phyloP scores from a whole-genome alignment of 2,797 vertebrate genomes.

The Cygnus olor region DNA sequence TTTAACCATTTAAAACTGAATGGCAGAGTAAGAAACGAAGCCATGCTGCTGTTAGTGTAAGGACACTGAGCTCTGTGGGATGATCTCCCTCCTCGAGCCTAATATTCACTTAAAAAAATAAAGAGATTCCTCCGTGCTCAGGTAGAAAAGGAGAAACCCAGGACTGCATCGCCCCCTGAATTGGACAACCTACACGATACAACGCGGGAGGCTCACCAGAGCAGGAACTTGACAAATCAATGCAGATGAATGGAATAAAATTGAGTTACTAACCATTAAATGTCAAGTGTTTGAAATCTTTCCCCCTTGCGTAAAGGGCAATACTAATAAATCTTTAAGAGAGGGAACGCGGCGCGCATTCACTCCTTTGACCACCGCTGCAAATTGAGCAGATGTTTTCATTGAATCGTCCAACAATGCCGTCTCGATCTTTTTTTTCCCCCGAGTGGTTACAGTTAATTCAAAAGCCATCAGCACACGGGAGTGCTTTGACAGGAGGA shows the following conservation, averaged over 20 bases:
- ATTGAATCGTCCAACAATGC: not conserved
- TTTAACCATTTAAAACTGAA: not conserved
- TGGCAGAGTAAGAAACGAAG: not conserved
- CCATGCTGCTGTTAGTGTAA: not conserved
- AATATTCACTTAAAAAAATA: not conserved
- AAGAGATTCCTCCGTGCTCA: not conserved
- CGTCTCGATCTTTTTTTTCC: not conserved
- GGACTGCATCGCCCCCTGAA: not conserved
- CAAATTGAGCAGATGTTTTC: conserved; percentile 46
- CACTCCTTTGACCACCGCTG: not conserved
- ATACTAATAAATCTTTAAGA: conserved; percentile 68
- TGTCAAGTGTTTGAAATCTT: conserved; percentile 59
- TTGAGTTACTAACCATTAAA: conserved; percentile 69
- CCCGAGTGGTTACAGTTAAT: conserved; percentile 5
- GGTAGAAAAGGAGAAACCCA: not conserved
- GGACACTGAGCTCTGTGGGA: not conserved
- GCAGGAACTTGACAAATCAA: conserved; percentile 20
- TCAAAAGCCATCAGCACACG: not conserved
- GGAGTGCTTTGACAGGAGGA: conserved; percentile 24
- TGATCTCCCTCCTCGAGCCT: not conserved
- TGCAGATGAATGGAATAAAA: conserved; percentile 66
- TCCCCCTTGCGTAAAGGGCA: conserved; percentile 15
- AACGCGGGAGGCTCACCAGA: not conserved
- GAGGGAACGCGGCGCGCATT: not conserved
- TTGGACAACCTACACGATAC: not conserved